These are phyloP conservation scores for Erebia palarica DNA, from an alignment of 2,888 invertebrate species.

Conservation along the genomic window DNA sequence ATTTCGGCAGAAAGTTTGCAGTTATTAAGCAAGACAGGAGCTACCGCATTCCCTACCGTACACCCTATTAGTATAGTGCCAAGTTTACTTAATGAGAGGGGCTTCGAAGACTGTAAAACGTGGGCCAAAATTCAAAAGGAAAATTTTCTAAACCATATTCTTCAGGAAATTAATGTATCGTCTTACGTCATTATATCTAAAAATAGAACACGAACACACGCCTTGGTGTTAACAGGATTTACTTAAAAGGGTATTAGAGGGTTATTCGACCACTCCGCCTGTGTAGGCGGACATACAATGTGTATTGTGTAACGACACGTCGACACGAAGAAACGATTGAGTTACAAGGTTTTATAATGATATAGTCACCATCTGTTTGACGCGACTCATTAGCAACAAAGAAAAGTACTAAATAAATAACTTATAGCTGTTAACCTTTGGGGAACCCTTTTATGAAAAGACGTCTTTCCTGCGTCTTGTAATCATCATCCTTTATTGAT, in stretches of 20 bases:
- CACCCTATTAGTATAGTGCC: too few species aligned
- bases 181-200: conserved; percentile 8
- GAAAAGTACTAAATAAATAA: conserved; percentile 6
- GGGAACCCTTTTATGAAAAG: too few species aligned
- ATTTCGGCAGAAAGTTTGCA: too few species aligned
- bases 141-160: not conserved
- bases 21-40: too few species aligned
- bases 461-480: too few species aligned
- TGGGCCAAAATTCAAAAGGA: not conserved
- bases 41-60: too few species aligned
- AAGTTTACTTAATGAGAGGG: not conserved
- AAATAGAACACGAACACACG: conserved; percentile 2
- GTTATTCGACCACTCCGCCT: conserved; percentile 6
- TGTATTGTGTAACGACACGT: conserved; percentile 10
- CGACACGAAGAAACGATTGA: conserved; percentile 9
- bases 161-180: not conserved
- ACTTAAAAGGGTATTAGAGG: conserved; percentile 19
- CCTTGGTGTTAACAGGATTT: conserved; percentile 17
- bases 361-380: conserved; percentile 12
- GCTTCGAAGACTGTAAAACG: not conserved
- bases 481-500: too few species aligned
- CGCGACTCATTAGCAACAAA: not conserved
- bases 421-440: not conserved
- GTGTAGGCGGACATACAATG: not conserved
- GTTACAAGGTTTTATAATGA: conserved; percentile 2